Evolutionary conservation across 2,888 invertebrate species (phyloP), one percentile per base, ranked within the genome.

Genomic region (Drosophila melanosoma): DNA sequence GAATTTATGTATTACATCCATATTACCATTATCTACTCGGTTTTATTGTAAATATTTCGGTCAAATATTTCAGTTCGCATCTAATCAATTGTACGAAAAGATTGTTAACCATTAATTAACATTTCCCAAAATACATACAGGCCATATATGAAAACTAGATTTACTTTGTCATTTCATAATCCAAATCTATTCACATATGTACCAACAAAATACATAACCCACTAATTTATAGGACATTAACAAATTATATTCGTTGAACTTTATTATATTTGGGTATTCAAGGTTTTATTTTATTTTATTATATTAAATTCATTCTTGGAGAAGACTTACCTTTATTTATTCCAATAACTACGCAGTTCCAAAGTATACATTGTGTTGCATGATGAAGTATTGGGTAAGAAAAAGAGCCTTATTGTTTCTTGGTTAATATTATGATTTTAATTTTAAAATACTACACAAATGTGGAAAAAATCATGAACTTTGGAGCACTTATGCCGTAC

Each of bases 1-100:
- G 52, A 61, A 79, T 67, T 52, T 64, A 53, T 48, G 74, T 57
- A 79, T 63, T 53, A 52, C 23, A 23, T n/a, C 57, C 79, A 74
- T 66, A 61, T 15, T 60, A 35, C 15, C 20, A 61, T 35, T 45
- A 61, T 54, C 51, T 29, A 63, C 20, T 70, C 33, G 38, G 36
- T 79, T 73, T 62, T 40, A 71, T 71, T 85, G 85, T 85, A 85
- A 82, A 85, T 85, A 85, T 80, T 89, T 78, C 80, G 82, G 75
- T 57, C 63, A 74, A 68, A 40, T 32, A 65, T 63, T 76, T 76
- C 7, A 26, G 56, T 76, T 78, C n/a, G 49, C 53, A 74, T 48
- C 42, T 35, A 63, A 59, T 61, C 40, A 38, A 60, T 20, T 56
- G 11, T 69, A 52, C 29, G n/a, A 62, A 42, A 35, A 12, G 15